Percentiles rank a stretch among this genome's conserved stretches.
phyloP scores from a whole-genome alignment of 92 coral and sea anemone genomes.

The Phenganax subtilis region DNA sequence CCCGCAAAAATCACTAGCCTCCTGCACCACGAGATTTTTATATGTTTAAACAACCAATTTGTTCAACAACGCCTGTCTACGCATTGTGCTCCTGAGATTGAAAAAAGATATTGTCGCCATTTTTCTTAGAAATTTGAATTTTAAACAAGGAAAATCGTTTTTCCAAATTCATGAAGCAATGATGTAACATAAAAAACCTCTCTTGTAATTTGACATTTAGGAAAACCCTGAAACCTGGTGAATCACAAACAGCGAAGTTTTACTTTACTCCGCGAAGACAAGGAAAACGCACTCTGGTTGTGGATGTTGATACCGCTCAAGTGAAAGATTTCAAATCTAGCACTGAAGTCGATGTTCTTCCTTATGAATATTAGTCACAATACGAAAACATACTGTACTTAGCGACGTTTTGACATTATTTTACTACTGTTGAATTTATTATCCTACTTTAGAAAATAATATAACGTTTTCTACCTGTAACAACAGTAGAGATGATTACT shows the following conservation, averaged over 20 bases:
- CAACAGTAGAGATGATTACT: no score
- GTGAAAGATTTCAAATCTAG: slow-evolving; percentile 34
- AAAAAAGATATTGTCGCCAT: no score
- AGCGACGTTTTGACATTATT: no score
- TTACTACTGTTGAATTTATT: no score
- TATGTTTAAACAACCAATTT: no score
- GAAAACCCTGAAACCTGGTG: neutral
- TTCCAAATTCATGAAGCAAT: neutral
- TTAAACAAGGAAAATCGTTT: neutral
- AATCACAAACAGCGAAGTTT: slow-evolving; percentile 25
- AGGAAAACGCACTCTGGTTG: slow-evolving; percentile 24
- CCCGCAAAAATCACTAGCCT: no score
- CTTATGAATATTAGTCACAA: neutral
- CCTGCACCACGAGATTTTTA: no score
- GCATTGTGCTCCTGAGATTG: neutral
- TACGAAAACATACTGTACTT: no score
- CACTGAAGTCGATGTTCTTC: slow-evolving; percentile 8
- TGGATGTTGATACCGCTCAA: slow-evolving; percentile 32
- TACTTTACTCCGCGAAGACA: slow-evolving; percentile 5
- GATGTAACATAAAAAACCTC: neutral
- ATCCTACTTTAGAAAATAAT: no score
- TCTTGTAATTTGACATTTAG: neutral
- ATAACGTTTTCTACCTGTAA: no score
- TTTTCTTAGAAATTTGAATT: neutral
- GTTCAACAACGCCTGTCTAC: neutral